Percentiles rank a stretch among this genome's conserved stretches.
phyloP scores from a whole-genome alignment of 1,140 invertebrate genomes.

The Tenebrio molitor region DNA sequence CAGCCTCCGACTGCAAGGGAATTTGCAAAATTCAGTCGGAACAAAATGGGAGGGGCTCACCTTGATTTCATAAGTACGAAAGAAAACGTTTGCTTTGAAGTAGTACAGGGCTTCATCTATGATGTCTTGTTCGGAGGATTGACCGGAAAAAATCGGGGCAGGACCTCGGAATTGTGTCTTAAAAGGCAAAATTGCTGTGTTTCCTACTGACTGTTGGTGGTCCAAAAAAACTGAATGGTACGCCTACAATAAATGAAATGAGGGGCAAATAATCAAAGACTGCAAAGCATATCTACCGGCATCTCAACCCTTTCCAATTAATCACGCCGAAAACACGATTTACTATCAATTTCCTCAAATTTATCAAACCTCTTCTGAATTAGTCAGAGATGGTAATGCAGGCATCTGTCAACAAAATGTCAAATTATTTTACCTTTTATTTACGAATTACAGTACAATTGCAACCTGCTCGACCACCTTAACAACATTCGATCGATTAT shows the following conservation, averaged over 20 bases:
- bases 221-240: conserved; percentile 94
- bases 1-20: conserved; percentile 87
- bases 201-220: conserved; percentile 84
- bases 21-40: not conserved
- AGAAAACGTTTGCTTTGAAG: conserved; percentile 99
- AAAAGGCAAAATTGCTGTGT: conserved; percentile 80
- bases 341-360: not conserved
- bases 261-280: not conserved
- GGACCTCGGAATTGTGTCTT: conserved; percentile 64
- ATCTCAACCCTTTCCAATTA: not conserved
- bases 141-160: conserved; percentile 66
- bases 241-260: conserved; percentile 73
- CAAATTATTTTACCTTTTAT: too few species aligned
- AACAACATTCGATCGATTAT: too few species aligned
- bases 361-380: not conserved
- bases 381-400: not conserved
- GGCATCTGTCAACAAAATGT: not conserved
- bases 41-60: conserved; percentile 65
- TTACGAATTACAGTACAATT: too few species aligned
- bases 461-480: too few species aligned
- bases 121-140: conserved; percentile 85
- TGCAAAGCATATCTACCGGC: not conserved
- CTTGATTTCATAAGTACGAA: conserved; percentile 98
- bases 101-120: conserved; percentile 98
- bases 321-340: not conserved